These are phyloP conservation scores for Chalcosyrphus nemorum DNA, from an alignment of 2,888 invertebrate species.

Conservation along the genomic window DNA sequence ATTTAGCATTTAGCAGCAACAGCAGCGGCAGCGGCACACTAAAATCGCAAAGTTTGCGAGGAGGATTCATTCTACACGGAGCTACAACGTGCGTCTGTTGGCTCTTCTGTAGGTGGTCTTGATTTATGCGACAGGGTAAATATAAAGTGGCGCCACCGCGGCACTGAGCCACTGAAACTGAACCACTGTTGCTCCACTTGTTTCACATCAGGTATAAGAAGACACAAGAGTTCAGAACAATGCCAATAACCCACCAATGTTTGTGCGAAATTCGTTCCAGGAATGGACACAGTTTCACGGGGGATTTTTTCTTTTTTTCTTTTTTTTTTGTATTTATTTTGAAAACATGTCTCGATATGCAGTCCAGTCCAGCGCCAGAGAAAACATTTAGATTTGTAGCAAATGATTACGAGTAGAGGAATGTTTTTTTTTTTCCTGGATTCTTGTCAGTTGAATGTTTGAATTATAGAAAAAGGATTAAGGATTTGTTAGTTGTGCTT, in stretches of 20 bases:
- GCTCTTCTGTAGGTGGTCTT: constrained; percentile 70
- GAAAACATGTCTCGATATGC: constrained; percentile 30
- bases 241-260: constrained; percentile 72
- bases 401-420: constrained; percentile 60
- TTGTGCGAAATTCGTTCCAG: constrained; percentile 69
- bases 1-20: constrained; percentile 64
- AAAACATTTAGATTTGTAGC: constrained; percentile 69
- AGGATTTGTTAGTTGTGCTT: not conserved
- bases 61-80: not conserved
- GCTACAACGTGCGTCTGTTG: constrained; percentile 1
- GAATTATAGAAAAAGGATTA: not conserved
- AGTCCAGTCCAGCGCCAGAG: constrained; percentile 23
- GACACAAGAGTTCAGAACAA: constrained; percentile 53
- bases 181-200: constrained; percentile 73
- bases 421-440: too few species aligned
- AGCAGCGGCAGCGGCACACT: too few species aligned
- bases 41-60: not conserved
- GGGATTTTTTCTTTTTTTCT: constrained; percentile 42
- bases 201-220: constrained; percentile 59
- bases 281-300: constrained; percentile 52
- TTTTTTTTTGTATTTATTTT: constrained; percentile 15
- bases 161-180: constrained; percentile 62
- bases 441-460: constrained; percentile 13
- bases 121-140: constrained; percentile 71
- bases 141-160: constrained; percentile 73